Evolutionary conservation across 2,888 invertebrate species (phyloP), one percentile per base, ranked within the genome.

Genomic region (Silvanus unidentatus): DNA sequence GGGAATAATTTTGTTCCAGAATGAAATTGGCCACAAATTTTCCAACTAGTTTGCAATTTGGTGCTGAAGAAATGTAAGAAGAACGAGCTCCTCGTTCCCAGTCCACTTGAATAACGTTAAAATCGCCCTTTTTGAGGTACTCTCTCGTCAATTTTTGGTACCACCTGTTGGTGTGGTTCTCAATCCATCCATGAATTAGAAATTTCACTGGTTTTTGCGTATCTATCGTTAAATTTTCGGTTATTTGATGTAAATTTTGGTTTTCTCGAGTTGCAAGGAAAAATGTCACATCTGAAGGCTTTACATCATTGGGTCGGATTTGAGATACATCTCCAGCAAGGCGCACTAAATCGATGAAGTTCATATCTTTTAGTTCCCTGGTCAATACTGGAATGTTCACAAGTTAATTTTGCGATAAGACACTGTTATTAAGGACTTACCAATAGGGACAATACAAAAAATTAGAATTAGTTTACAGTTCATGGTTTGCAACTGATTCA

Each of bases 91-190:
- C 57, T 29, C 53, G 52, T 14, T 62, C 63, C 78, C 78, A 79
- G 57, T 78, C 75, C 1, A 77, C 69, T 8, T 69, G 66, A 16
- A 79, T 68, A 2, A 78, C 64, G 50, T 77, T 78, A 46, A 65
- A 70, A 48, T 74, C 64, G 1, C 60, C 69, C n/a, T 49, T 60
- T 6, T 49, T 55, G 13, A 77, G 55, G 47, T 74, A 77, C 44
- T 71, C 74, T 29, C 60, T 57, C 5, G 68, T 65, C 44, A 74
- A 55, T 1, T 48, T 52, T 45, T 55, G 49, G 43, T 63, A 66
- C 65, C 69, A 71, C 1, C 57, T 50, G 11, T 63, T 59, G 27
- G 58, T 59, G 11, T 60, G 64, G 40, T 64, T 70, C 47, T 74
- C 74, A 1, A 68, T 64, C 71, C 73, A 76, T 13, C 75, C 76